Conservation (phyloP, 2,888 invertebrate species). For the Tribolium freemani region DNA sequence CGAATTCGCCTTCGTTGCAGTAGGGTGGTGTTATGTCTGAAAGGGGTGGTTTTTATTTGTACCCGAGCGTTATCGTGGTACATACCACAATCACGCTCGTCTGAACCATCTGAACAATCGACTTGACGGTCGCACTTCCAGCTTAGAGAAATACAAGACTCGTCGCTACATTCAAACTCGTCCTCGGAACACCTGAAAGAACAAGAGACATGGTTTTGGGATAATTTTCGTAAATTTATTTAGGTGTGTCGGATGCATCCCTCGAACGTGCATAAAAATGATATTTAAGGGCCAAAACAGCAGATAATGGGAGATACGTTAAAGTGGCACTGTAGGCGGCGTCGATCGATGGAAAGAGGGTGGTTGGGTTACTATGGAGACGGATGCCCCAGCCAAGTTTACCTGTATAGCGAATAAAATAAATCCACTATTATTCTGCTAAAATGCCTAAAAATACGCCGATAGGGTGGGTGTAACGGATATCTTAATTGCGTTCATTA, state of each 20-base stretch:
- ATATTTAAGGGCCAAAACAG: slow-evolving; percentile 23
- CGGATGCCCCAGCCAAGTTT: slow-evolving; percentile 43
- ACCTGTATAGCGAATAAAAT: slow-evolving; percentile 39
- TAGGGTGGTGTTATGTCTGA: slow-evolving; percentile 70
- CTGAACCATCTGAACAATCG: slow-evolving; percentile 83
- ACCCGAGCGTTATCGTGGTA: slow-evolving; percentile 39
- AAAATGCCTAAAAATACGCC: slow-evolving; percentile 8
- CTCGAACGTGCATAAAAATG: slow-evolving; percentile 28
- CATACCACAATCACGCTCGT: slow-evolving; percentile 80
- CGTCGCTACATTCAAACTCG: slow-evolving; percentile 81
- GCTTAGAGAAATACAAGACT: slow-evolving; percentile 80
- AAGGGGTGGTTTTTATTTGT: slow-evolving; percentile 33
- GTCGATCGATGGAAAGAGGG: slow-evolving; percentile 46
- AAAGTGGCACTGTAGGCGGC: slow-evolving; percentile 39
- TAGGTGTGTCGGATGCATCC: not conserved
- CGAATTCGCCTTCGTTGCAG: slow-evolving; percentile 82
- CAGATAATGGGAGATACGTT: slow-evolving; percentile 40
- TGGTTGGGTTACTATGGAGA: slow-evolving; percentile 45
- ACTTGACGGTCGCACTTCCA: slow-evolving; percentile 83
- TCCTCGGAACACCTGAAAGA: slow-evolving; percentile 76
- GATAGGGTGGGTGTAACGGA: not conserved
- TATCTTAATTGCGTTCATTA: not conserved
- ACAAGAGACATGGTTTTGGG: not conserved
- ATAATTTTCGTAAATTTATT: not conserved
- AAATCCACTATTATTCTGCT: slow-evolving; percentile 31